These are phyloP conservation scores for Pithys albifrons DNA, from an alignment of 2,113 vertebrate genomes.

Conservation along the genomic window DNA sequence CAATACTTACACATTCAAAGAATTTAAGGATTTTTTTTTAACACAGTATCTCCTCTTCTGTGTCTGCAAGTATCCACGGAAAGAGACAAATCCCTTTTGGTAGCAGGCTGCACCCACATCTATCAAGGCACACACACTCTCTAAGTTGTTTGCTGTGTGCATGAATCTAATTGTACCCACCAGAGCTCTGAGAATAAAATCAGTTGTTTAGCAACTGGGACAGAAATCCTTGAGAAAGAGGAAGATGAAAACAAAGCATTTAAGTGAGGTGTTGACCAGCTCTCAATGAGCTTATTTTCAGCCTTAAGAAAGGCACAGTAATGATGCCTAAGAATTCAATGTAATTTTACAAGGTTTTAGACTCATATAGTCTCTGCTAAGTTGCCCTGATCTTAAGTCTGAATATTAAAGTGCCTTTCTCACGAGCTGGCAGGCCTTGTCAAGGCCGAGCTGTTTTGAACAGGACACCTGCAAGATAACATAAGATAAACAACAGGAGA, in stretches of 20 bases:
- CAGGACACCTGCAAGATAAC: too few relatives aligned
- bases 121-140: background rate
- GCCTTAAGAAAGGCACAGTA: background rate
- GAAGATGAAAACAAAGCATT: background rate
- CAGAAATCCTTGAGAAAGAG: background rate
- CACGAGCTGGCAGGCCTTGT: too few relatives aligned
- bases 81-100: background rate
- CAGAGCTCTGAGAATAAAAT: background rate
- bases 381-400: too few relatives aligned
- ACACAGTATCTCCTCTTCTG: background rate
- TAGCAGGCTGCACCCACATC: background rate
- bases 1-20: background rate
- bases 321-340: too few relatives aligned
- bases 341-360: too few relatives aligned
- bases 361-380: too few relatives aligned
- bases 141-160: background rate
- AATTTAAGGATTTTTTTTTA: background rate
- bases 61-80: background rate
- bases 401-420: too few relatives aligned
- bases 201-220: background rate
- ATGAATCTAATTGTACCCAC: background rate
- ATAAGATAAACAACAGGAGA: too few relatives aligned
- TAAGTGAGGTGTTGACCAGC: background rate
- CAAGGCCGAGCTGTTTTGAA: too few relatives aligned
- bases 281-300: background rate